phyloP scores from a whole-genome alignment of 2,888 invertebrate genomes.

The Bugulina stolonifera region DNA sequence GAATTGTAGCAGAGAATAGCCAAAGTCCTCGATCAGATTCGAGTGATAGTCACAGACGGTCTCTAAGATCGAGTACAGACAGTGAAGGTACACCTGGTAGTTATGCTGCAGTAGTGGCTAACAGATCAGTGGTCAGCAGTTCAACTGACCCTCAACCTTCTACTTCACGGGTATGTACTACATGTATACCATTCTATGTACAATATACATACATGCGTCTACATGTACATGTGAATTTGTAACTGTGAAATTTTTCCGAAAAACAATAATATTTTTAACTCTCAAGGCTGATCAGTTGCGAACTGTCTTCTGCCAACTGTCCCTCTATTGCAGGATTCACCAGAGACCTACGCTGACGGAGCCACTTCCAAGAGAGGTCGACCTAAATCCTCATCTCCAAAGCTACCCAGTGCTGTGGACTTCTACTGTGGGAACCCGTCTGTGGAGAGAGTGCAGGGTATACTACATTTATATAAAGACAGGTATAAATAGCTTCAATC shows the following conservation, averaged over 20 bases:
- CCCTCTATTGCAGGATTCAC: not conserved
- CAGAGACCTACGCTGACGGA: not conserved
- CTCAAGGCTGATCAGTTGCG: too few relatives aligned
- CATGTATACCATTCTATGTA: not conserved
- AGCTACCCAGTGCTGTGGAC: constrained; percentile 41
- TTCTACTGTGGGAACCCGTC: constrained; percentile 95
- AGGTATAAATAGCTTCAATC: constrained; percentile 64
- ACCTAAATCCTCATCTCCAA: not conserved
- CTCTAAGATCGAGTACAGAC: not conserved
- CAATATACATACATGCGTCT: too few relatives aligned
- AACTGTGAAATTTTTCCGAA: too few relatives aligned
- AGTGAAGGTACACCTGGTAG: not conserved
- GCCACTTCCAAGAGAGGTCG: not conserved
- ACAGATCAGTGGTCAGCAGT: not conserved
- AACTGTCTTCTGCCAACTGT: too few relatives aligned
- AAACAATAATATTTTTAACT: too few relatives aligned
- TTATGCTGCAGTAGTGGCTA: constrained; percentile 11
- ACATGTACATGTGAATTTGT: not conserved
- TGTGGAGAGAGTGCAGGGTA: constrained; percentile 92
- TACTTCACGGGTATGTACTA: not conserved
- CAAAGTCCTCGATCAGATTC: not conserved
- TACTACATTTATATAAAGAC: constrained; percentile 93
- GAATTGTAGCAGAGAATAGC: not conserved
- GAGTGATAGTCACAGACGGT: not conserved
- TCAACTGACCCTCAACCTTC: not conserved